A percentile compares a stretch with the other conserved stretches of the same genome.
Conservation (phyloP, 2,888 invertebrate genomes). For the Drosophila buzzatii region DNA sequence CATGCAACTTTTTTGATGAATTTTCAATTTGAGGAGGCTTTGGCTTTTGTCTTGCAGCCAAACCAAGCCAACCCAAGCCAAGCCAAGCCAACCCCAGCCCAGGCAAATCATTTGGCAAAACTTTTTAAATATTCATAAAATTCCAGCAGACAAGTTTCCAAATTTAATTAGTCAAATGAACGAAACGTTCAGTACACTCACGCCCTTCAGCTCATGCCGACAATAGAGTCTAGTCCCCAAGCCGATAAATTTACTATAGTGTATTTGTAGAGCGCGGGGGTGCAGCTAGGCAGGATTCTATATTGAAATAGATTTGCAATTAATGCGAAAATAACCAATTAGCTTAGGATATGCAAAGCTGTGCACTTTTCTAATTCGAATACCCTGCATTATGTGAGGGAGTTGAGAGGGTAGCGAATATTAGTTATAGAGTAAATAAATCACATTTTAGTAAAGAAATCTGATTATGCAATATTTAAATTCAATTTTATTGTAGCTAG, state of each 20-base stretch:
- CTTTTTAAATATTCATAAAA: conserved; percentile 80
- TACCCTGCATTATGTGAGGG: conserved; percentile 1
- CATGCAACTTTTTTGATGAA: conserved; percentile 81
- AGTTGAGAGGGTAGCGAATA: neutral
- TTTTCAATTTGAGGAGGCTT: conserved; percentile 77
- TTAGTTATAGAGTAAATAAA: neutral
- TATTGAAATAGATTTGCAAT: conserved; percentile 70
- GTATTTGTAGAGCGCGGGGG: conserved; percentile 14
- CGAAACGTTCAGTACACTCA: conserved; percentile 55
- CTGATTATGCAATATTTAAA: neutral
- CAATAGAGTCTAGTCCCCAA: conserved; percentile 37
- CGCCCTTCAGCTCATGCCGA: conserved; percentile 16
- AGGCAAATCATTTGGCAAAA: conserved; percentile 61
- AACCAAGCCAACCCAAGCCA: too few relatives aligned
- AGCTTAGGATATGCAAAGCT: conserved; percentile 15
- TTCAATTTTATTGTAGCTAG: too few relatives aligned
- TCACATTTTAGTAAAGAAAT: too few relatives aligned
- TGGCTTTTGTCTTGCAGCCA: conserved; percentile 65
- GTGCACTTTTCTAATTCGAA: conserved; percentile 22
- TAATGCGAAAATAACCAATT: conserved; percentile 54
- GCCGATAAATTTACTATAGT: conserved; percentile 31
- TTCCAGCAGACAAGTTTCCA: conserved; percentile 65
- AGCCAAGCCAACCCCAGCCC: neutral
- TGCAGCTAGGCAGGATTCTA: conserved; percentile 14
- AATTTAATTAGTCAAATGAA: conserved; percentile 81